These are phyloP conservation scores for Polyodon spathula DNA, from an alignment of 2,113 vertebrate species.

Conservation along the genomic window DNA sequence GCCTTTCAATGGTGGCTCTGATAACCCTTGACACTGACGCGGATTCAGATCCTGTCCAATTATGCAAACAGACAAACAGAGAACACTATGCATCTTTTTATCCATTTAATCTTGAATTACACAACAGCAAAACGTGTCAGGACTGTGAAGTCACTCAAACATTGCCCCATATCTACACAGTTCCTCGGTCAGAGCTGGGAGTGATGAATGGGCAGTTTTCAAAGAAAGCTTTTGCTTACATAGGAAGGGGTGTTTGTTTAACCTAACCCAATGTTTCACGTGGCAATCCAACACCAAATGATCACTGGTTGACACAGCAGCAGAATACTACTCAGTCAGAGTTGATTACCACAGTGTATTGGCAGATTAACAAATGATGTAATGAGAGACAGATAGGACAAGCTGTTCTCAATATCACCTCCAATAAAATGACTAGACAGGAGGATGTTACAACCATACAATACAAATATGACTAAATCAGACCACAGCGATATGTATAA, in stretches of 20 bases:
- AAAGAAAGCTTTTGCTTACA: neutral
- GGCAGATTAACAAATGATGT: neutral
- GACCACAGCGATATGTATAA: neutral
- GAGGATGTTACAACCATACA: neutral
- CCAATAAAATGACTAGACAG: neutral
- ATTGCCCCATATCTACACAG: too few relatives aligned
- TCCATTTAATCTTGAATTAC: constrained; percentile 35
- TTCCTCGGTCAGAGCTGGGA: too few relatives aligned
- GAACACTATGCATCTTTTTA: constrained; percentile 32
- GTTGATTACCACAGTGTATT: neutral
- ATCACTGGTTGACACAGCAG: neutral
- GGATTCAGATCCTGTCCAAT: constrained; percentile 45
- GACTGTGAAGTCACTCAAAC: neutral
- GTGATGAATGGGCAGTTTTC: neutral
- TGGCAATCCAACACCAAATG: neutral
- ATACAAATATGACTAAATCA: neutral
- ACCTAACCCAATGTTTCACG: neutral
- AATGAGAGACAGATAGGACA: neutral
- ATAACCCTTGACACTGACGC: constrained; percentile 18
- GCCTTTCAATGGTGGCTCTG: constrained; percentile 12
- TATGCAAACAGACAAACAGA: constrained; percentile 38
- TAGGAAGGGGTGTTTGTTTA: neutral
- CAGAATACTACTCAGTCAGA: neutral
- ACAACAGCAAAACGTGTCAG: constrained; percentile 14
- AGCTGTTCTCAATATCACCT: neutral